Evolutionary conservation across 2,797 vertebrate genomes (phyloP).

Genomic region (Danio albolineatus): DNA sequence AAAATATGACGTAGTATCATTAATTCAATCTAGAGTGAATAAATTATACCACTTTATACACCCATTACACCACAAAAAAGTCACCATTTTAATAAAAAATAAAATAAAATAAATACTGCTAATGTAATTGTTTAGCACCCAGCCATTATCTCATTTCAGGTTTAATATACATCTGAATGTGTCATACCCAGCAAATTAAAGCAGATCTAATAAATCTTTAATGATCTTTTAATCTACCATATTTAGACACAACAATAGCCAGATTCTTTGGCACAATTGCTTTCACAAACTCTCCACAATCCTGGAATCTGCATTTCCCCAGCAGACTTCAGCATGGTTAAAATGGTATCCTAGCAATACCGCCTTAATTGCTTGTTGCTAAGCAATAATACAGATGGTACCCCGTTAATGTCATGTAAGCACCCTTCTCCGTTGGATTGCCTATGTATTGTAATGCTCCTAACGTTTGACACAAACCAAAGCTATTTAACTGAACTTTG

Average conservation of each 20-base stretch:
- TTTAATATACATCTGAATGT: not conserved
- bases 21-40: too few relatives aligned
- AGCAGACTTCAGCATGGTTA: constrained; percentile 49
- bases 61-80: too few relatives aligned
- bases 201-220: not conserved
- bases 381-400: constrained; percentile 67
- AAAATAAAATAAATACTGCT: too few relatives aligned
- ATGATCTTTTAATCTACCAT: not conserved
- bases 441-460: constrained; percentile 40
- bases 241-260: constrained; percentile 2
- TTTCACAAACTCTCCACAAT: constrained; percentile 30
- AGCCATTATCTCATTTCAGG: not conserved
- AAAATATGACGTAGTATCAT: too few relatives aligned
- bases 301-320: constrained; percentile 46
- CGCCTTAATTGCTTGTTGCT: constrained; percentile 67
- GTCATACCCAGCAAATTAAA: not conserved
- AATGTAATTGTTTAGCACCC: too few relatives aligned
- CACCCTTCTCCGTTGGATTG: constrained; percentile 49
- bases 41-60: too few relatives aligned
- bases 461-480: not conserved
- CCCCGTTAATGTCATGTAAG: constrained; percentile 60
- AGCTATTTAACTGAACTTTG: not conserved
- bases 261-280: constrained; percentile 15
- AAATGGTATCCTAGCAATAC: constrained; percentile 65
- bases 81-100: too few relatives aligned